Percentiles rank a stretch among this genome's conserved stretches.
These are phyloP conservation scores for Acrobasis repandana DNA, from an alignment of 2,888 invertebrate species.

Conservation along the genomic window DNA sequence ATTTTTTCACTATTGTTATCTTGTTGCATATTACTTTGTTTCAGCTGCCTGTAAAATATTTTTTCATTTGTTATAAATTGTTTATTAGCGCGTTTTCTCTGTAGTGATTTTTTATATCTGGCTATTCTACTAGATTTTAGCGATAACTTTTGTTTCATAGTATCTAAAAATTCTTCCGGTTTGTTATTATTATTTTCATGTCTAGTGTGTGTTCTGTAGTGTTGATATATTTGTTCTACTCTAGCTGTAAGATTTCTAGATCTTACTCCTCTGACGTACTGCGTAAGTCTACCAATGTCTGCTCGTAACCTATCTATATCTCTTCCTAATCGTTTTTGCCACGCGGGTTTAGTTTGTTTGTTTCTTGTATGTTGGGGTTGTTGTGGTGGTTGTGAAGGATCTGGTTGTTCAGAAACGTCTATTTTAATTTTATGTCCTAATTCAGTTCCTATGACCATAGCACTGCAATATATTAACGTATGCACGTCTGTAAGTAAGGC, in stretches of 20 bases:
- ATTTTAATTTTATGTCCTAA: constrained; percentile 25
- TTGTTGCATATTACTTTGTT: neutral
- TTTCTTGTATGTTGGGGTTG: too few relatives aligned
- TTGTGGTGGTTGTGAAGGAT: too few relatives aligned
- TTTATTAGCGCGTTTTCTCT: constrained; percentile 29
- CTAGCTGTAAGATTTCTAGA: constrained; percentile 25
- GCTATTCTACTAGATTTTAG: constrained; percentile 28
- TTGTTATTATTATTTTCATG: constrained; percentile 29
- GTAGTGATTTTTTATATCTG: constrained; percentile 29
- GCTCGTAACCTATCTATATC: constrained; percentile 29
- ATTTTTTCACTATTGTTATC: neutral
- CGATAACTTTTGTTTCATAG: too few relatives aligned
- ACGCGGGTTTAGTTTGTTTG: constrained; percentile 17
- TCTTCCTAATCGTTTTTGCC: constrained; percentile 30
- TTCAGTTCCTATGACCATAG: constrained; percentile 24
- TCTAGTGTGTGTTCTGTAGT: constrained; percentile 17
- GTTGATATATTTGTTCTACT: constrained; percentile 26
- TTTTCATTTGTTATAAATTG: constrained; percentile 29
- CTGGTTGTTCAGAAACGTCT: too few relatives aligned
- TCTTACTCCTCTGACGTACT: constrained; percentile 30
- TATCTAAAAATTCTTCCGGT: constrained; percentile 30
- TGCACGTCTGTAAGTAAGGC: constrained; percentile 20
- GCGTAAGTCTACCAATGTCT: constrained; percentile 30
- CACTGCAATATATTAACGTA: constrained; percentile 30
- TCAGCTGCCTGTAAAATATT: constrained; percentile 28